Percentiles rank a stretch among this genome's conserved stretches.
Evolutionary conservation across 1,140 invertebrate genomes (phyloP).

Genomic region (Aphelinus certus): DNA sequence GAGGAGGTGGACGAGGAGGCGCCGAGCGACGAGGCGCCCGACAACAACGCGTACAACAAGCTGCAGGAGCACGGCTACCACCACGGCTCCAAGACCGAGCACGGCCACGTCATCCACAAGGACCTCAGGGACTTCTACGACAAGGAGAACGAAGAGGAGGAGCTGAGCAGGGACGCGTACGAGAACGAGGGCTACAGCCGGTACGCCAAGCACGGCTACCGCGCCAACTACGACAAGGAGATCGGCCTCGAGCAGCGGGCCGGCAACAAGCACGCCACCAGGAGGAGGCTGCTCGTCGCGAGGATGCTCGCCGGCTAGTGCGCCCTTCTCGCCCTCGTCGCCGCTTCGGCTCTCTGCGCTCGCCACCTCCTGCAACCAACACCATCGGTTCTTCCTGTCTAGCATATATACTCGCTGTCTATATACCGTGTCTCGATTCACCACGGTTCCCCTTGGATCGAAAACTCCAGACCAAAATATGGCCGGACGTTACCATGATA

Average conservation of each 20-base stretch:
- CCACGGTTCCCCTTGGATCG: too few species aligned
- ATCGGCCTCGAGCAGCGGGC: constrained; percentile 43
- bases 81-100: constrained; percentile 45
- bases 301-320: constrained; percentile 38
- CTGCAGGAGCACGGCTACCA: constrained; percentile 52
- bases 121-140: constrained; percentile 55
- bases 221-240: constrained; percentile 48
- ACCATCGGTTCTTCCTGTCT: too few species aligned
- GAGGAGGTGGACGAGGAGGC: constrained; percentile 52
- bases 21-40: constrained; percentile 37
- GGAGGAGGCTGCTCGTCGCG: constrained; percentile 41
- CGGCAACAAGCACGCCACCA: constrained; percentile 29
- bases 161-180: constrained; percentile 61
- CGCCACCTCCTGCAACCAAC: too few species aligned
- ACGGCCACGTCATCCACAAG: constrained; percentile 49
- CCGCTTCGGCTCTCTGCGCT: too few species aligned
- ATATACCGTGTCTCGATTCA: too few species aligned
- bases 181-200: constrained; percentile 56
- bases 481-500: too few species aligned
- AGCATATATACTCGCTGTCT: too few species aligned
- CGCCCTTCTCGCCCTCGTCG: constrained; percentile 18
- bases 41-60: constrained; percentile 33
- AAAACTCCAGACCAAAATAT: too few species aligned
- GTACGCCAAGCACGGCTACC: constrained; percentile 43
- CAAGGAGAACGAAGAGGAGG: constrained; percentile 51